Base-by-base conservation (phyloP, 2,888 invertebrate species). In the Ashinkailepas kermadecensis region DNA sequence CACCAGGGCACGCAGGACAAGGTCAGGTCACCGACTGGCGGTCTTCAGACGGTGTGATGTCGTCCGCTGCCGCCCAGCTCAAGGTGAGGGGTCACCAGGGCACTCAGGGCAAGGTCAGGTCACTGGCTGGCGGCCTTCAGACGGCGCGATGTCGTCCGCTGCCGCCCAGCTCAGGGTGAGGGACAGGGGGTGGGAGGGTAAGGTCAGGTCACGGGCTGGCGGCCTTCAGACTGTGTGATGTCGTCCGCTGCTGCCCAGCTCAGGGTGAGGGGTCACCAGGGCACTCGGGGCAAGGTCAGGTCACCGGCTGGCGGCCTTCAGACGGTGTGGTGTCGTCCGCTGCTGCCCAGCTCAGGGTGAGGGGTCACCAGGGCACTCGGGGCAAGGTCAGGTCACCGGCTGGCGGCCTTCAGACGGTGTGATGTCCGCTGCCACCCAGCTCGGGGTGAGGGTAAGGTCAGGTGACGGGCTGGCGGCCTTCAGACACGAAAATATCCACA, bases 81-180 rank as follows among this genome's bases (percentile, higher is more conserved):
- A 74, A 54, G 74, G 74, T 74, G 15, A 74, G 13, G 67, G 62
- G 65, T 8, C 65, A 23, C 6, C 8, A 12, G 23, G 65, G 23
- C n/a, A 12, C 6, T 23, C 8, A 23, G 23, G 65, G 4, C 92
- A 92, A 85, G 92, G 93, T 86, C 91, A 93, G 83, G 89, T 92
- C 79, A 92, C 91, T 59, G 90, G 90, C 62, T 89, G 90, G 89
- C 88, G 89, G 80, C 90, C 89, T 0, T 86, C 84, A 4, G 56
- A 12, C 18, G 74, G 74, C 6, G 74, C 56, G 21, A 56, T 74
- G 10, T 74, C 74, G 8, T 21, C 54, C 15, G 74, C 74, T 8
- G 74, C 74, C 21, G 74, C 74, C 21, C 74, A 74, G 74, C 74
- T 74, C 74, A 74, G 74, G 74, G 74, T 74, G 15, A 74, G n/a